Evolutionary conservation across 1,140 invertebrate species (phyloP).

Genomic region (Dinothrombium tinctorium): DNA sequence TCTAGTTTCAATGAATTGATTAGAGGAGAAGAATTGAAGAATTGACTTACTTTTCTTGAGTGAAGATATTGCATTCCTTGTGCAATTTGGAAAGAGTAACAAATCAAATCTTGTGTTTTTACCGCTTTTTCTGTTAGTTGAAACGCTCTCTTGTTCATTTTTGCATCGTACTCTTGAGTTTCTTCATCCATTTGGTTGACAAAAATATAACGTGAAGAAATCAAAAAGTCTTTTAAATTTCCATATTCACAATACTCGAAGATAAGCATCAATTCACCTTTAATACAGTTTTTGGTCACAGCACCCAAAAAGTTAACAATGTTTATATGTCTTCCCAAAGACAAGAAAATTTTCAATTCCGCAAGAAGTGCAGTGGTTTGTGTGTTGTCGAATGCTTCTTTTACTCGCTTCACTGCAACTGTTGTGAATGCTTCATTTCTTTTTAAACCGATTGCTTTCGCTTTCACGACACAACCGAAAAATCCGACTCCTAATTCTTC

Average conservation of each 20-base stretch:
- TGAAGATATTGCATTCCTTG: slow-evolving; percentile 18
- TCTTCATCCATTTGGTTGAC: slow-evolving; percentile 46
- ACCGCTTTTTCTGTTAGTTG: too few relatives aligned
- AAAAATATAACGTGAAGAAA: slow-evolving; percentile 45
- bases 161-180: slow-evolving; percentile 5
- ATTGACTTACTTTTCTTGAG: slow-evolving; percentile 13
- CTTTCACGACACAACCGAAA: slow-evolving; percentile 78
- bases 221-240: slow-evolving; percentile 62
- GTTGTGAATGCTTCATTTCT: slow-evolving; percentile 9
- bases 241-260: slow-evolving; percentile 77
- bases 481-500: slow-evolving; percentile 51
- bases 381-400: slow-evolving; percentile 14
- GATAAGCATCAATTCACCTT: slow-evolving; percentile 53
- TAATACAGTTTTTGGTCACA: slow-evolving; percentile 25
- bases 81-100: slow-evolving; percentile 17
- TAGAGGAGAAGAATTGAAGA: background rate
- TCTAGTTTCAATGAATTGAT: background rate
- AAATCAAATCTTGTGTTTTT: slow-evolving; percentile 13
- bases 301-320: slow-evolving; percentile 31
- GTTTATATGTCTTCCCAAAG: slow-evolving; percentile 29
- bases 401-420: slow-evolving; percentile 16
- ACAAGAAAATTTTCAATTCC: slow-evolving; percentile 30
- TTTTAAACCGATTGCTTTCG: slow-evolving; percentile 27
- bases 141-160: background rate
- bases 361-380: slow-evolving; percentile 23